Percentiles rank a stretch among this genome's conserved stretches.
phyloP scores from a whole-genome alignment of 1,140 invertebrate genomes.

The Macrocentrus cingulum region DNA sequence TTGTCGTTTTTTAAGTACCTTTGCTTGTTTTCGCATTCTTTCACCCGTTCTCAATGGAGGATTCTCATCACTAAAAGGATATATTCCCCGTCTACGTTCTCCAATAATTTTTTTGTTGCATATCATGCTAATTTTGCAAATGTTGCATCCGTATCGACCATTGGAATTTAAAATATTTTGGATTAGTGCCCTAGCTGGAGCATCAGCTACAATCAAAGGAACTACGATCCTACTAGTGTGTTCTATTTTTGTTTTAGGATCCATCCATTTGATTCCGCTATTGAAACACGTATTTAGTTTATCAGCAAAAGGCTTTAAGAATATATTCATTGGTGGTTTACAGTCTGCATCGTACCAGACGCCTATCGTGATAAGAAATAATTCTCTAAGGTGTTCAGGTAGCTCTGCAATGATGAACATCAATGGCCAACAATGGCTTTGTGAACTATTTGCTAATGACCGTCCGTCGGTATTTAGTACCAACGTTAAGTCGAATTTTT shows the following conservation, averaged over 20 bases:
- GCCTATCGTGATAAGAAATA: conserved; percentile 8
- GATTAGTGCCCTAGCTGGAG: conserved; percentile 18
- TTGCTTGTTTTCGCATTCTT: no score
- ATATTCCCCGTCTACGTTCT: not conserved
- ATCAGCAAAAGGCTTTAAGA: conserved; percentile 15
- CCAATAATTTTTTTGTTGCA: not conserved
- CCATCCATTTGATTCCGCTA: conserved; percentile 12
- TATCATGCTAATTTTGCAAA: conserved; percentile 14
- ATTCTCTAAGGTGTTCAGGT: conserved; percentile 19
- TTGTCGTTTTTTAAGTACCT: no score
- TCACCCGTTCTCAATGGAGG: no score
- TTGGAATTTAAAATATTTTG: conserved; percentile 23
- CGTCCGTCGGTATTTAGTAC: conserved; percentile 29
- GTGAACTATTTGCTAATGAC: conserved; percentile 24
- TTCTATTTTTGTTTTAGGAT: conserved; percentile 6
- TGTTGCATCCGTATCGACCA: conserved; percentile 20
- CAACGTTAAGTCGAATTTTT: conserved; percentile 29
- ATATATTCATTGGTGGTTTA: conserved; percentile 25
- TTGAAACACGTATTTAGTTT: conserved; percentile 16
- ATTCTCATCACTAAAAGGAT: not conserved
- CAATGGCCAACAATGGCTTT: conserved; percentile 26
- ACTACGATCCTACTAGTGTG: conserved; percentile 15
- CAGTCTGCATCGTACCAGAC: conserved; percentile 22
- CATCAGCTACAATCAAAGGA: conserved; percentile 24
- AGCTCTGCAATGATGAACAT: conserved; percentile 28